Conservation (phyloP, 2,797 vertebrate genomes). For the Tarsius wallacei region DNA sequence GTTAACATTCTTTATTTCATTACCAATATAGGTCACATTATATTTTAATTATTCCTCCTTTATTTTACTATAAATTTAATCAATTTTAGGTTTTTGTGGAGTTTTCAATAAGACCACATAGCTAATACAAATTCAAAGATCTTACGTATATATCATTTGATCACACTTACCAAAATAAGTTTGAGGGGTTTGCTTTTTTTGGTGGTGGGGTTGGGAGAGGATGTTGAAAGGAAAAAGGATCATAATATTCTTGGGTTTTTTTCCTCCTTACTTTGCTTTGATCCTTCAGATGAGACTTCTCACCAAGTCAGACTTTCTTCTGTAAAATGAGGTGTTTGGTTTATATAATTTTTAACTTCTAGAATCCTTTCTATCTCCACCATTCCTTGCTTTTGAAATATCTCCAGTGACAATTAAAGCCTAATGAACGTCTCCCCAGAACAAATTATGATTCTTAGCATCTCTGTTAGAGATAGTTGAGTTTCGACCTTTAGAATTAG, state of each 20-base stretch:
- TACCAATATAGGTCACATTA: not conserved
- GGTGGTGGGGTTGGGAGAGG: too few relatives aligned
- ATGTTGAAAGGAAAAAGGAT: not conserved
- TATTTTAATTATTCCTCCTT: slow-evolving; percentile 32
- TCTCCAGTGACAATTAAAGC: not conserved
- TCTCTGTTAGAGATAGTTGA: slow-evolving; percentile 43
- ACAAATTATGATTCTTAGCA: slow-evolving; percentile 42
- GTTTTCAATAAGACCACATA: slow-evolving; percentile 14
- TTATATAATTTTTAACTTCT: slow-evolving; percentile 50
- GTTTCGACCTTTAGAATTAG: slow-evolving; percentile 37
- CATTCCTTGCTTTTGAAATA: slow-evolving; percentile 26
- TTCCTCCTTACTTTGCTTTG: not conserved
- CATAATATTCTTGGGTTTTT: not conserved
- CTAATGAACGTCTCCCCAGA: not conserved
- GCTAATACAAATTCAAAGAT: slow-evolving; percentile 24
- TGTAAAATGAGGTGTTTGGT: slow-evolving; percentile 28
- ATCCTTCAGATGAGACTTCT: slow-evolving; percentile 40
- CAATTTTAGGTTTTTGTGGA: slow-evolving; percentile 32
- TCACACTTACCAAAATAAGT: not conserved
- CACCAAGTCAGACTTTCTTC: slow-evolving; percentile 45
- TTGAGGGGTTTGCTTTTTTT: slow-evolving; percentile 4
- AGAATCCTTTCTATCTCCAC: not conserved
- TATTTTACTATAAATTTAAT: slow-evolving; percentile 45
- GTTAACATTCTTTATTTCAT: slow-evolving; percentile 7
- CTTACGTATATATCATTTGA: not conserved